A percentile compares a stretch with the other conserved stretches of the same genome.
These are phyloP conservation scores for Stegostoma tigrinum DNA, from an alignment of 2,113 vertebrate genomes.

Conservation along the genomic window DNA sequence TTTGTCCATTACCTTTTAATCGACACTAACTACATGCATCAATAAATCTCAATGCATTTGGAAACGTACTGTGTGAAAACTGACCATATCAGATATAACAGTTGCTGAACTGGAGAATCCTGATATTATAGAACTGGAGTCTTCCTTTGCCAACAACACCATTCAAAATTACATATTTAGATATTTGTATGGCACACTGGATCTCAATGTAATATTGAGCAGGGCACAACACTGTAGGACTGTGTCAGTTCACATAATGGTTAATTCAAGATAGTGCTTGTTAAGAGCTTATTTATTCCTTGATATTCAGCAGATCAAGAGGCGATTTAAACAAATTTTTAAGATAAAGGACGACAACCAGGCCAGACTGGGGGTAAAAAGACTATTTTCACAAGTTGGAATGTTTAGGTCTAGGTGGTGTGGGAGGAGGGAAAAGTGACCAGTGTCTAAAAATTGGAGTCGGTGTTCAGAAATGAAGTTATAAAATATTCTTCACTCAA, in stretches of 20 bases:
- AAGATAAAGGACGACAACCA: neutral
- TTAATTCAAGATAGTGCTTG: neutral
- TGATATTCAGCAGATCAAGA: neutral
- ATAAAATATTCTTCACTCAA: neutral
- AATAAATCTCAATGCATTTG: neutral
- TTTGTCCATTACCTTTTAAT: neutral
- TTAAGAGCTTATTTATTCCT: neutral
- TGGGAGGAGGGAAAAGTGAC: too few relatives aligned
- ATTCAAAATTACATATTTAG: neutral
- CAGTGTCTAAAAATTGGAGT: neutral
- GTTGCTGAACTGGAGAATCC: neutral
- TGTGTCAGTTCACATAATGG: neutral
- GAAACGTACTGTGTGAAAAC: neutral
- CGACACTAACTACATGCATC: neutral
- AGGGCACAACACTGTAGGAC: neutral
- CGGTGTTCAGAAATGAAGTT: neutral
- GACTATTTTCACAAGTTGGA: neutral
- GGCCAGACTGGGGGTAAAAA: neutral
- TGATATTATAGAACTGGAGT: neutral
- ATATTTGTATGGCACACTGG: neutral
- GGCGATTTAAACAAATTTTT: neutral
- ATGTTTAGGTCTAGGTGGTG: neutral
- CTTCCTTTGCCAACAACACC: neutral
- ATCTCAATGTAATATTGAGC: neutral
- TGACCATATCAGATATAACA: neutral